A percentile compares a stretch with the other conserved stretches of the same genome.
These are phyloP conservation scores for Buteo buteo DNA, from an alignment of 2,113 vertebrate species.

Conservation along the genomic window DNA sequence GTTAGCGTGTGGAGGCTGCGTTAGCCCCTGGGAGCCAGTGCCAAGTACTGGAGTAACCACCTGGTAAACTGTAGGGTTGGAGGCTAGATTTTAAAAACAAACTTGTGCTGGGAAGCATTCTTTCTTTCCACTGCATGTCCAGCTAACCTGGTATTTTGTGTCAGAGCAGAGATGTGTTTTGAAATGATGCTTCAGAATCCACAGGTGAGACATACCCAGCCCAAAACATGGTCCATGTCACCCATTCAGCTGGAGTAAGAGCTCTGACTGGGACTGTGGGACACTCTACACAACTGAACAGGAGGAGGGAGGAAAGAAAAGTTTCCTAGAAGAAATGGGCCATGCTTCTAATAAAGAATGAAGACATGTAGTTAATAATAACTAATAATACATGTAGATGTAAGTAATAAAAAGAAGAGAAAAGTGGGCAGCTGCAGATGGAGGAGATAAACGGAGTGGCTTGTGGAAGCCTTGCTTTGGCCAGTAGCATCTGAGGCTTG, in stretches of 20 bases:
- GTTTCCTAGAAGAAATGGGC: neutral
- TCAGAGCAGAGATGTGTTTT: neutral
- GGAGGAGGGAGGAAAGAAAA: neutral
- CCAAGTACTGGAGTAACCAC: neutral
- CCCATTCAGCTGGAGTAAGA: neutral
- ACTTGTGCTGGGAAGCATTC: neutral
- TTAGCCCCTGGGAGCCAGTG: neutral
- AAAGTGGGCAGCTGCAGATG: neutral
- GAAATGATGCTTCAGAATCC: neutral
- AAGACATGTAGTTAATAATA: neutral
- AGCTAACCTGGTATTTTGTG: neutral
- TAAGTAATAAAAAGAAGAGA: neutral
- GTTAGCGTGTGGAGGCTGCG: rapidly evolving
- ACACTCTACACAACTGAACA: rapidly evolving
- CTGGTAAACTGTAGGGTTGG: neutral
- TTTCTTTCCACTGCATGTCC: neutral
- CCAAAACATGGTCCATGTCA: neutral
- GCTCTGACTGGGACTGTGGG: neutral
- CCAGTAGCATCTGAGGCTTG: neutral
- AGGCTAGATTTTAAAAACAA: neutral
- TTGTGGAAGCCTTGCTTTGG: neutral
- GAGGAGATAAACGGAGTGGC: neutral
- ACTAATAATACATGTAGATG: neutral
- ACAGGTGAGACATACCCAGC: neutral
- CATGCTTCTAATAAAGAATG: neutral